Conservation (phyloP, 1,140 invertebrate genomes). For the Amphibalanus amphitrite region DNA sequence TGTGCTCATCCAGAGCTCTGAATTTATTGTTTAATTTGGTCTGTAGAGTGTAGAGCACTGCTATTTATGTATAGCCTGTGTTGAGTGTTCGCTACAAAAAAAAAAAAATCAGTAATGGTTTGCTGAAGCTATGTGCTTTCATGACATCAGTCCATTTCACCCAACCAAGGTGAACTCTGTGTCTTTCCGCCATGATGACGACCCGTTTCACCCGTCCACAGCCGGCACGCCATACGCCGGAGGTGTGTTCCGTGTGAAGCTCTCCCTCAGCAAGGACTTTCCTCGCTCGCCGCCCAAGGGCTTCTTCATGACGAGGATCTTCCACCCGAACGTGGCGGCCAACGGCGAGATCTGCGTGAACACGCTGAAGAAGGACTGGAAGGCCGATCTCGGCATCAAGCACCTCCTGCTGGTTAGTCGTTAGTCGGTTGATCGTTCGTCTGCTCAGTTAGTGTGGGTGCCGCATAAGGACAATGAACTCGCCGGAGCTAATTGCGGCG, state of each 20-base stretch:
- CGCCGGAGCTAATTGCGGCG: no score
- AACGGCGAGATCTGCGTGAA: slow-evolving; percentile 96
- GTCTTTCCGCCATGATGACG: background rate
- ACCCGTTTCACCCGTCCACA: slow-evolving; percentile 20
- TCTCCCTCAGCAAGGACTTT: slow-evolving; percentile 82
- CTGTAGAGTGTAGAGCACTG: no score
- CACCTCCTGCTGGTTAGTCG: slow-evolving; percentile 87
- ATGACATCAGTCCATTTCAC: background rate
- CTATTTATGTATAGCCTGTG: background rate
- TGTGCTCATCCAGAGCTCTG: no score
- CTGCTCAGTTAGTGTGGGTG: no score
- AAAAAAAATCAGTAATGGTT: background rate
- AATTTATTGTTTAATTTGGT: no score
- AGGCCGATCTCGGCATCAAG: slow-evolving; percentile 85
- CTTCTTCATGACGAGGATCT: slow-evolving; percentile 90
- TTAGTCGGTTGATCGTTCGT: no score
- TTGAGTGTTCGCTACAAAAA: slow-evolving; percentile 3
- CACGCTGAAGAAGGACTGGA: slow-evolving; percentile 94
- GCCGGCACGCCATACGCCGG: slow-evolving; percentile 69
- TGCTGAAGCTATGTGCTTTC: background rate
- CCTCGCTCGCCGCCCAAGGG: slow-evolving; percentile 84
- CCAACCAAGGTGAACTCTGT: background rate
- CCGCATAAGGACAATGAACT: no score
- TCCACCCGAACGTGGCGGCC: slow-evolving; percentile 88
- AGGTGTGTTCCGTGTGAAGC: slow-evolving; percentile 72